Evolutionary conservation across 2,888 invertebrate genomes (phyloP).

Genomic region (Coleophora flavipennella): DNA sequence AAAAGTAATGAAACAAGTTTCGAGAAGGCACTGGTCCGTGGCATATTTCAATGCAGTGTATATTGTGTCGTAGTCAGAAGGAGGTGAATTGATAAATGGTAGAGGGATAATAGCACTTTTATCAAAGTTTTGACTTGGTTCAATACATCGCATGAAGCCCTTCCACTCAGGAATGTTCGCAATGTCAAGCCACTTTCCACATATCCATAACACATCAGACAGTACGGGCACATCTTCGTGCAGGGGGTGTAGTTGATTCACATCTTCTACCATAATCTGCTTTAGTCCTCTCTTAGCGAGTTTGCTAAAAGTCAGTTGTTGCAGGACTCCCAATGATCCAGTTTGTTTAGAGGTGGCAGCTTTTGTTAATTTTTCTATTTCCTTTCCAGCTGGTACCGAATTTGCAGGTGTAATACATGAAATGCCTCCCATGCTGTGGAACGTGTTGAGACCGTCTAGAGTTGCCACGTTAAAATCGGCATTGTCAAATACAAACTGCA

Average conservation of each 20-base stretch:
- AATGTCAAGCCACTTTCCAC: not conserved
- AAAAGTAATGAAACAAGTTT: slow-evolving; percentile 23
- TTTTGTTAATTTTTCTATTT: not conserved
- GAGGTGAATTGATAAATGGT: not conserved
- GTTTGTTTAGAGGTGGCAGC: not conserved
- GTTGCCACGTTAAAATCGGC: not conserved
- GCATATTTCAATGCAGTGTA: not conserved
- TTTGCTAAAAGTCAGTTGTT: not conserved
- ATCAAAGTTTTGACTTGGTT: not conserved
- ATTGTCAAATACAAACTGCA: too few relatives aligned
- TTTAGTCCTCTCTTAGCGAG: not conserved
- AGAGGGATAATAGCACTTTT: not conserved
- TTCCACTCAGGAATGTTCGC: not conserved
- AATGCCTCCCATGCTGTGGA: slow-evolving; percentile 12
- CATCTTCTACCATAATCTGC: not conserved
- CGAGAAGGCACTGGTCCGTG: not conserved
- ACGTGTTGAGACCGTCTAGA: slow-evolving; percentile 9
- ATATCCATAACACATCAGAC: slow-evolving; percentile 7
- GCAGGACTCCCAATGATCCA: not conserved
- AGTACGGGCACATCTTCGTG: slow-evolving; percentile 7
- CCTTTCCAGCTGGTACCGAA: not conserved
- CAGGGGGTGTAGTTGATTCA: slow-evolving; percentile 1
- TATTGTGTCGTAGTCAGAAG: not conserved
- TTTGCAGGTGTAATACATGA: slow-evolving; percentile 1
- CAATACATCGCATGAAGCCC: not conserved